phyloP scores from a whole-genome alignment of 2,113 vertebrate species.

The Seriola aureovittata region DNA sequence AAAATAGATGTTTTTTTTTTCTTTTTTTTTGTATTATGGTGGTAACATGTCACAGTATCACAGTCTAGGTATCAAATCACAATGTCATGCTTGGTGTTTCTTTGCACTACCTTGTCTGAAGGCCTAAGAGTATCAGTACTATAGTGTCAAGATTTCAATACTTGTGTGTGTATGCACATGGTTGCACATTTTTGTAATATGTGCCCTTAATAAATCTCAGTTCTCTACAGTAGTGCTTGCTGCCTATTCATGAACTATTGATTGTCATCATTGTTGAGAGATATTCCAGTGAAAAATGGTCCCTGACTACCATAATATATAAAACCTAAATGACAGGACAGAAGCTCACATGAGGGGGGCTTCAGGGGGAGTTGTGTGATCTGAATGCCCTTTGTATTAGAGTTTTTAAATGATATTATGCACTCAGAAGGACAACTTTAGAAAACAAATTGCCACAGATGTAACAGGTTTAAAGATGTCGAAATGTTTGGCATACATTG shows the following conservation, averaged over 20 bases:
- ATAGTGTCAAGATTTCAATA: slow-evolving; percentile 31
- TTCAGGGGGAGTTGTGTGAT: slow-evolving; percentile 23
- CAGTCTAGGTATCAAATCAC: slow-evolving; percentile 67
- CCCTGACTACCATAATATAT: slow-evolving; percentile 66
- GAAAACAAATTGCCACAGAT: slow-evolving; percentile 17
- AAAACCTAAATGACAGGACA: slow-evolving; percentile 49
- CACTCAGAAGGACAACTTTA: background rate
- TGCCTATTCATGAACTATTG: slow-evolving; percentile 71
- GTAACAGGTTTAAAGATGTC: background rate
- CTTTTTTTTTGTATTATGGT: slow-evolving; percentile 26
- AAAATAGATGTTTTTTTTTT: slow-evolving; percentile 15
- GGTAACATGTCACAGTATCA: slow-evolving; percentile 76
- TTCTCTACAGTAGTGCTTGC: slow-evolving; percentile 46
- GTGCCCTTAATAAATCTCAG: slow-evolving; percentile 33
- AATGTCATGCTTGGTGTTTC: slow-evolving; percentile 41
- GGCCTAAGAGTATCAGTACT: slow-evolving; percentile 36
- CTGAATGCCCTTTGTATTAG: slow-evolving; percentile 16
- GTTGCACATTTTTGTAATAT: slow-evolving; percentile 21
- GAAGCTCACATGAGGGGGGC: slow-evolving; percentile 22
- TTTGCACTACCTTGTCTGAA: slow-evolving; percentile 42
- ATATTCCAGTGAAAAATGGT: slow-evolving; percentile 65
- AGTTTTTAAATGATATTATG: background rate
- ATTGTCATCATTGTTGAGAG: slow-evolving; percentile 78
- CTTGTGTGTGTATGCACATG: slow-evolving; percentile 16
- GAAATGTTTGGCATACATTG: slow-evolving; percentile 38